Percentiles rank a stretch among this genome's conserved stretches.
These are phyloP conservation scores for Cephus nigrinus DNA, from an alignment of 2,888 invertebrate genomes.

Conservation along the genomic window DNA sequence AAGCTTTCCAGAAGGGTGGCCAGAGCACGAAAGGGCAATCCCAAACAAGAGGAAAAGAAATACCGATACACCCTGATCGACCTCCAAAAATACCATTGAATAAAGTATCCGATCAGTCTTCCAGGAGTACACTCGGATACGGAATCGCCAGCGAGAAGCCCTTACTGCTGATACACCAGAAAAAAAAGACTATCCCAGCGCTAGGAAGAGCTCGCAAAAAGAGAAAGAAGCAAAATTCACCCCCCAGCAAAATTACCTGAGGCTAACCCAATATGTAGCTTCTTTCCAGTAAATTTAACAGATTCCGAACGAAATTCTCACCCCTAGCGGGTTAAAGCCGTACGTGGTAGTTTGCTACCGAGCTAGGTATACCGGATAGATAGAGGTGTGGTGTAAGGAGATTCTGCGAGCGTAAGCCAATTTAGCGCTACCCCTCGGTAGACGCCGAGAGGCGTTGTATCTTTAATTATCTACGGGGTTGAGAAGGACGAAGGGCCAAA, in stretches of 20 bases:
- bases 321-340: neutral
- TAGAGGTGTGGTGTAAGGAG: slow-evolving; percentile 19
- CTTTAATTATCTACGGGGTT: slow-evolving; percentile 56
- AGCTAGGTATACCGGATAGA: neutral
- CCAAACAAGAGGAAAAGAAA: neutral
- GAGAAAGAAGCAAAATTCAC: neutral
- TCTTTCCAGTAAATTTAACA: slow-evolving; percentile 34
- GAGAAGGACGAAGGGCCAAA: slow-evolving; percentile 19
- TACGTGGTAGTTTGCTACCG: neutral
- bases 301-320: neutral
- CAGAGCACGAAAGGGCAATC: neutral
- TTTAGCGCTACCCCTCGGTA: slow-evolving; percentile 34
- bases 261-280: slow-evolving; percentile 15
- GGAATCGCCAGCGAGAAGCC: slow-evolving; percentile 39
- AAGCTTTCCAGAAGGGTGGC: neutral
- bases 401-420: slow-evolving; percentile 56
- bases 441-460: slow-evolving; percentile 50
- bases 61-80: neutral
- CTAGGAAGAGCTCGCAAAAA: neutral
- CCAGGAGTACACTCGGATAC: neutral
- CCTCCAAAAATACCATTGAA: neutral
- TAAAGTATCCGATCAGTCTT: neutral
- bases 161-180: neutral
- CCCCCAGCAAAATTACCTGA: neutral
- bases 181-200: neutral